Evolutionary conservation across 2,888 invertebrate species (phyloP).

Genomic region (Deilephila porcellus): DNA sequence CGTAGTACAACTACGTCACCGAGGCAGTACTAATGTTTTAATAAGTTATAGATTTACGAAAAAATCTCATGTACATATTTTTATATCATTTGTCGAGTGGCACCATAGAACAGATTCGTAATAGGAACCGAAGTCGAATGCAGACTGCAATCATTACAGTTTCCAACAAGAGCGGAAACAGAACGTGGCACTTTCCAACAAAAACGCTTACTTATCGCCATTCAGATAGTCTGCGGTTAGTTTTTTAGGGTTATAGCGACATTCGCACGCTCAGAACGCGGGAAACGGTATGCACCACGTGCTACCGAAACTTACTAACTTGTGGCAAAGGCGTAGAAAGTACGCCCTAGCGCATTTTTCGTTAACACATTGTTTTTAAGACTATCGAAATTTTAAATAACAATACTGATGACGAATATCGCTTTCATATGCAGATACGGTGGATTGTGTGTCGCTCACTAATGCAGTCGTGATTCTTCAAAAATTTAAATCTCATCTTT

Average conservation of each 20-base stretch:
- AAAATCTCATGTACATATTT: too few species aligned
- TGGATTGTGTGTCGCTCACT: too few species aligned
- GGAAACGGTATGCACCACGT: constrained; percentile 18
- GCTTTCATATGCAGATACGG: too few species aligned
- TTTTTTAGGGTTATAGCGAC: constrained; percentile 18
- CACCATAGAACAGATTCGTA: too few species aligned
- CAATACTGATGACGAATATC: background rate
- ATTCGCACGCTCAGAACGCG: constrained; percentile 14
- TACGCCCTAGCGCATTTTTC: background rate
- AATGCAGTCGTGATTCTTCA: background rate
- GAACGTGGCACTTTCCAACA: background rate
- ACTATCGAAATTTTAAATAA: background rate
- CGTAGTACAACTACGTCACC: too few species aligned
- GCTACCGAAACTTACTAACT: background rate
- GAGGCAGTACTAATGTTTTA: too few species aligned
- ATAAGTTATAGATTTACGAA: too few species aligned
- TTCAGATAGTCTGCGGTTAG: constrained; percentile 8
- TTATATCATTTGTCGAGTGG: too few species aligned
- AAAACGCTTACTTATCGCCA: constrained; percentile 9
- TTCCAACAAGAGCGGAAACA: background rate
- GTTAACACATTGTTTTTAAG: background rate
- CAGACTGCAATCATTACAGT: background rate
- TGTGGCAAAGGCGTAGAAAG: background rate
- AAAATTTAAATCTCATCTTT: background rate
- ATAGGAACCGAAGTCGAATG: too few species aligned